Evolutionary conservation across 2,888 invertebrate genomes (phyloP), one percentile per base, ranked within the genome.

Genomic region (Andrena dorsata): DNA sequence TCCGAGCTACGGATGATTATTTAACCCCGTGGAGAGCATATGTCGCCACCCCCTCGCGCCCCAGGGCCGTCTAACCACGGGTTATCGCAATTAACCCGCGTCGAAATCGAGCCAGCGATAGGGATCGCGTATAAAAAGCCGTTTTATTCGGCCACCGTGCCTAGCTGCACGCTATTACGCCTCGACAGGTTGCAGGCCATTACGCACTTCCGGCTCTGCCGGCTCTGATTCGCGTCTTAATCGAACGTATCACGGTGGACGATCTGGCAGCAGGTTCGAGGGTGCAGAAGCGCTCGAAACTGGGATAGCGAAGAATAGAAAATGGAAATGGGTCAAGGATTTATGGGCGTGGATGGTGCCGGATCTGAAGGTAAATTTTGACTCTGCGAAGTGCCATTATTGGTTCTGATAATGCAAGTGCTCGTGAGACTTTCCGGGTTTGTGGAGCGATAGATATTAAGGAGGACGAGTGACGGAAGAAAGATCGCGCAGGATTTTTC

Each of bases 71-170:
- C 72, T 49, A 68, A 69, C 65, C 77, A 61, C 80, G 63, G 73
- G 88, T 91, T 91, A 90, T 91, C 91, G 89, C 91, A 90, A 90
- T 92, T 91, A 92, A 92, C 86, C 89, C 85, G 71, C 82, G 81
- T 73, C 70, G 70, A 76, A 87, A 87, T 87, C 87, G 66, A 80
- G 66, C 58, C 66, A 3, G 16, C 72, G 87, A 88, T 88, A 88
- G 7, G 53, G 53, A 86, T 87, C 84, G 72, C 79, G 47, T 84
- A 75, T 82, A 80, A 87, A 86, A 87, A 74, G 51, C 69, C 81
- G 32, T 76, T 86, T 87, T 79, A 85, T 85, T 68, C 72, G 49
- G 0, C 20, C 56, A 20, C 64, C 23, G 10, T 58, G 56, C 0
- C 16, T 8, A n/a, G 10, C 5, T 30, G 20, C 77, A 60, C 30